Base-by-base conservation (phyloP, 2,113 vertebrate species). In the Python bivittatus region DNA sequence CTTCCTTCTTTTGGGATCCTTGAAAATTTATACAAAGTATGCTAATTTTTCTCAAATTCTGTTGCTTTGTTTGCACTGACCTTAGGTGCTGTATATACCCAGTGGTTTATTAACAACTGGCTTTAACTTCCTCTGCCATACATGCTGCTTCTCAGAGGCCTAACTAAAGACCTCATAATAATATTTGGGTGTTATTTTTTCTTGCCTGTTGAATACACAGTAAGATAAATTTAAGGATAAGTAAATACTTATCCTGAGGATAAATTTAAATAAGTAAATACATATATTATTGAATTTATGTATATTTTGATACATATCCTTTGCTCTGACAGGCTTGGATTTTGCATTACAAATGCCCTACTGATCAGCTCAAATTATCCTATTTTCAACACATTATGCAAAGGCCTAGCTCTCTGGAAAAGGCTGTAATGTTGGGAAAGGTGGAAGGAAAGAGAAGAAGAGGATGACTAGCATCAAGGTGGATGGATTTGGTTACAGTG, bases 61-160 rank as follows among this genome's bases (percentile, higher is more conserved):
- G 25, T 54, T 85, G 89, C 88, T 53, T 84, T 94, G 84, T 92
- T 88, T 91, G 91, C 53, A 23, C 88, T 97, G 95, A 95, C 84
- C 92, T 90, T 92, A 95, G 90, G 7, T 94, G 88, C 48, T 68
- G 0, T 23, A 44, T 86, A 93, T 94, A 72, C 91, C 64, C 44
- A 90, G 25, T 95, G 13, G 33, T 68, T 92, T 94, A 61, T 95
- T 96, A 96, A 94, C 89, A 93, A 86, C 94, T 93, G 91, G 7
- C 84, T 92, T 57, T 58, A 90, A 90, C 89, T 58, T 86, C 88
- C 92, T 91, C 44, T 85, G 94, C 93, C 91, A 93, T 86, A 86
- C 88, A 92, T 91, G 56, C 53, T 92, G 68, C 58, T 90, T 95
- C 91, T 91, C 90, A 17, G 85, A 94, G 57, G 33, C 29, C 91